Percentiles rank a stretch among this genome's conserved stretches.
These are phyloP conservation scores for Dendronephthya gigantea DNA, from an alignment of 64 coral and sea anemone species.

Conservation along the genomic window DNA sequence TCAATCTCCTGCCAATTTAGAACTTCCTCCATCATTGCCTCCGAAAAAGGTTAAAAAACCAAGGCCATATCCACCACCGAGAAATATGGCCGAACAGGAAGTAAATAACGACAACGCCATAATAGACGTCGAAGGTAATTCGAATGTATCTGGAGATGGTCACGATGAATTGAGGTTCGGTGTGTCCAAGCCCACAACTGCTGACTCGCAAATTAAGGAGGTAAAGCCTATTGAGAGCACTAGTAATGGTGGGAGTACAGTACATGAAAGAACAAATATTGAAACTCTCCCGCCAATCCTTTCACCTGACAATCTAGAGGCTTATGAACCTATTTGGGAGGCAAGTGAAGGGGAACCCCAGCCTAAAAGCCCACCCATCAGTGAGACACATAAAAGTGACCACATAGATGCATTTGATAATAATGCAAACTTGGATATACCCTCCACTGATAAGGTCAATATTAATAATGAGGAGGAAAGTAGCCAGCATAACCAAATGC, in stretches of 20 bases:
- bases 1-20: not conserved
- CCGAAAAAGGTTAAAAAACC: not conserved
- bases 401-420: not conserved
- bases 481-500: not conserved
- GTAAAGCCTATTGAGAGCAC: not conserved
- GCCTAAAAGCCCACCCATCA: not conserved
- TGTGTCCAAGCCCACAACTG: too few relatives aligned
- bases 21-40: not conserved
- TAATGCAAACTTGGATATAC: not conserved
- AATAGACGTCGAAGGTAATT: not conserved
- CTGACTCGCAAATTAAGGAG: not conserved
- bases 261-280: not conserved
- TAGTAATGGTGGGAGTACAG: not conserved
- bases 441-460: not conserved
- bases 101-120: not conserved
- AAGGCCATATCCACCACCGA: not conserved
- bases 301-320: not conserved
- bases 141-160: not conserved
- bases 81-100: constrained; percentile 11
- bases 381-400: not conserved
- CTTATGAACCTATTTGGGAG: not conserved
- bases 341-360: not conserved
- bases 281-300: not conserved
- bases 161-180: not conserved
- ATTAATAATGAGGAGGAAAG: not conserved